Conservation (phyloP, 1,140 invertebrate species). For the Calephelis virginiensis region DNA sequence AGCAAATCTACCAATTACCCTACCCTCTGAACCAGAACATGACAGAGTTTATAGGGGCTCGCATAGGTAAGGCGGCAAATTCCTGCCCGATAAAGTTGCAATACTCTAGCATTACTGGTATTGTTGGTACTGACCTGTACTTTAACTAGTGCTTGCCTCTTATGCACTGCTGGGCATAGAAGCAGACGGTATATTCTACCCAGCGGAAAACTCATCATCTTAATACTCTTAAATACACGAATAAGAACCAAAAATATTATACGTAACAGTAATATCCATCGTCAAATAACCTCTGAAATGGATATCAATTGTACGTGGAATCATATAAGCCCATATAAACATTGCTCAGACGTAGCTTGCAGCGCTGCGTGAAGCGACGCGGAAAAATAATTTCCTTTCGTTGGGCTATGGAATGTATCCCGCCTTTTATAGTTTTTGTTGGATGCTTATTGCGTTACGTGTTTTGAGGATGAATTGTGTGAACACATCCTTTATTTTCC, state of each 20-base stretch:
- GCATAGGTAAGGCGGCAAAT: too few species aligned
- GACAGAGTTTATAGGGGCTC: too few species aligned
- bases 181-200: too few species aligned
- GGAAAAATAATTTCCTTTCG: slow-evolving; percentile 21
- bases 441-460: slow-evolving; percentile 17
- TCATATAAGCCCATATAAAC: slow-evolving; percentile 16
- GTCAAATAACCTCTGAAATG: slow-evolving; percentile 13
- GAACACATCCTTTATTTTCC: slow-evolving; percentile 15
- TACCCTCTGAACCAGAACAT: too few species aligned
- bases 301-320: slow-evolving; percentile 15
- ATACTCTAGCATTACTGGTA: too few species aligned
- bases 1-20: too few species aligned
- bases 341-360: slow-evolving; percentile 11
- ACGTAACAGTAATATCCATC: slow-evolving; percentile 11
- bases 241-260: not conserved
- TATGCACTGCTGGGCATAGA: too few species aligned
- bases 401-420: slow-evolving; percentile 9
- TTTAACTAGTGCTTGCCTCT: too few species aligned
- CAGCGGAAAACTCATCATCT: too few species aligned
- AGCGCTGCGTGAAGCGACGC: slow-evolving; percentile 10
- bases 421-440: slow-evolving; percentile 23
- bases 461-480: slow-evolving; percentile 15
- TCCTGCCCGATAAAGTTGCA: too few species aligned
- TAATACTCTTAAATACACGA: too few species aligned
- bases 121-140: too few species aligned